Evolutionary conservation across 2,797 vertebrate genomes (phyloP).

Genomic region (Melopsittacus undulatus): DNA sequence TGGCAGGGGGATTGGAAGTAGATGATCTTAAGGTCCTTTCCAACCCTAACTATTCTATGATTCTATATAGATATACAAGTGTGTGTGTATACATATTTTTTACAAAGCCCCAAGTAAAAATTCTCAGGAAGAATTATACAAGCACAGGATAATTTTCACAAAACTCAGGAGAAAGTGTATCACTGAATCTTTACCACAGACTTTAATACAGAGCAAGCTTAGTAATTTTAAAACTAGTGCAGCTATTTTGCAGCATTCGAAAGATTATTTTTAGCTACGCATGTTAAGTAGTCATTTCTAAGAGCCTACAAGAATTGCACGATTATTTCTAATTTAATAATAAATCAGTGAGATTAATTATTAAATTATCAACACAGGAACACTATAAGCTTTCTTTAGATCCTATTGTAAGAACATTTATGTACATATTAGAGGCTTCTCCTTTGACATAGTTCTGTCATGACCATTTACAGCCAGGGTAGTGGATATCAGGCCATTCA

Average conservation of each 20-base stretch:
- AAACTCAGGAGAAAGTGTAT: background rate
- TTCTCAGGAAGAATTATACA: background rate
- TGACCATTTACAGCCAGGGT: background rate
- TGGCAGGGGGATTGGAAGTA: too few species aligned
- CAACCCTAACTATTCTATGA: too few species aligned
- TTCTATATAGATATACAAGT: background rate
- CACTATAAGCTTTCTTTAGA: background rate
- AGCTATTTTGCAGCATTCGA: background rate
- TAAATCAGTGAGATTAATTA: background rate
- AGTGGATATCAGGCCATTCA: background rate
- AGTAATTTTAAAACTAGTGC: background rate
- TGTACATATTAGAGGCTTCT: background rate
- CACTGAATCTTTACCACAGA: background rate
- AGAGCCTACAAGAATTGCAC: background rate
- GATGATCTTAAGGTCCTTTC: too few species aligned
- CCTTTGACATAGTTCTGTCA: background rate
- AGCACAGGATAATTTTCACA: background rate
- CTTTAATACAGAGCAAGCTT: background rate
- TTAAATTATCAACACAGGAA: background rate
- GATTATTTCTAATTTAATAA: background rate
- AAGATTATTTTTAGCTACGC: background rate
- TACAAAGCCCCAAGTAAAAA: background rate
- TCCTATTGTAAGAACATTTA: background rate
- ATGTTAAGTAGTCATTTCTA: background rate
- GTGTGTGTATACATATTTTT: background rate